Evolutionary conservation across 2,113 vertebrate species (phyloP).

Genomic region (Alces alces): DNA sequence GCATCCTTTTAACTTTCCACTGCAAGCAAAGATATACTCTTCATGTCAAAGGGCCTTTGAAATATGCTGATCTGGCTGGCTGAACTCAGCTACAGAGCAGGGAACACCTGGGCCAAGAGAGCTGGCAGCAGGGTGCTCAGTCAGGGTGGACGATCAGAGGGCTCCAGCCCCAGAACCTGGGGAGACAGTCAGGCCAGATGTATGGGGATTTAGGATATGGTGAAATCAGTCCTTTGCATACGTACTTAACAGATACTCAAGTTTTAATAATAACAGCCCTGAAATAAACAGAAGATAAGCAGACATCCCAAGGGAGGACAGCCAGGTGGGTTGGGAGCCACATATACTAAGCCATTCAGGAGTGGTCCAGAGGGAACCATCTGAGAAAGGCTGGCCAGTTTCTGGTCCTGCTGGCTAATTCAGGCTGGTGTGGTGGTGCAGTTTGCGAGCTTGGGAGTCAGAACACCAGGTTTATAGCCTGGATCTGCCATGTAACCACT

Average conservation of each 20-base stretch:
- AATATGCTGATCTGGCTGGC: neutral
- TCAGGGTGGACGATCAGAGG: neutral
- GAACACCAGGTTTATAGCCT: neutral
- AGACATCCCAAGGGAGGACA: neutral
- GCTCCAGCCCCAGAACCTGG: neutral
- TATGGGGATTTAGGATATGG: neutral
- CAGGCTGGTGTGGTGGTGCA: neutral
- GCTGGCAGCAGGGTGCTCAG: neutral
- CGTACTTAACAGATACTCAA: neutral
- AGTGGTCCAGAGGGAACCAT: neutral
- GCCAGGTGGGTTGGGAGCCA: neutral
- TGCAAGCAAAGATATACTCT: neutral
- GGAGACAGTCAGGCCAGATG: neutral
- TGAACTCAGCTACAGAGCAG: neutral
- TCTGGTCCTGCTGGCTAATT: neutral
- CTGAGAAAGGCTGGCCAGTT: neutral
- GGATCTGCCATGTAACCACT: neutral
- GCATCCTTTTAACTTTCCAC: neutral
- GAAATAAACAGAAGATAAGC: neutral
- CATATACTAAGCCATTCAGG: neutral
- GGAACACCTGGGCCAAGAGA: neutral
- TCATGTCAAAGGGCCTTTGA: neutral
- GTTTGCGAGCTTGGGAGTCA: neutral
- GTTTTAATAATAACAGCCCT: neutral
- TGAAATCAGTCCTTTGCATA: neutral